Evolutionary conservation across 1,140 invertebrate genomes (phyloP).

Genomic region (Nixonia krombeini): DNA sequence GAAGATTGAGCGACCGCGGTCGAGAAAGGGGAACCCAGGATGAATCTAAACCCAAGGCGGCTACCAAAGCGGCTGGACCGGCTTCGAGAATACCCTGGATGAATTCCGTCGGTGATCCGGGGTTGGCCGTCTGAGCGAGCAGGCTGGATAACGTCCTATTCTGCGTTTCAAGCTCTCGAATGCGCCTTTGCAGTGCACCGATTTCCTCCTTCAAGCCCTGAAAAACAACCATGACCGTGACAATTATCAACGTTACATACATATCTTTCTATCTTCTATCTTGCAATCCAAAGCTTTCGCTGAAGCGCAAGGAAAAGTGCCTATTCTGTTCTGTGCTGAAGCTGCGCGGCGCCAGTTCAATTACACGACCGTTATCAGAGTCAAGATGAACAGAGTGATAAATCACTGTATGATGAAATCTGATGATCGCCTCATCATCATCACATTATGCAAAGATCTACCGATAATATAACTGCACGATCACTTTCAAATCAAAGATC

Average conservation of each 20-base stretch:
- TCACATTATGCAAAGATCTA: no score
- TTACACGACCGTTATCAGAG: constrained; percentile 2
- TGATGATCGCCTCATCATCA: no score
- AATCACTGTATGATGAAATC: background rate
- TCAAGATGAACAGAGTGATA: background rate
- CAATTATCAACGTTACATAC: no score
- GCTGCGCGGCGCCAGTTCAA: background rate
- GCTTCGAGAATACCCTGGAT: constrained; percentile 61
- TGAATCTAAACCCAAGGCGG: constrained; percentile 71
- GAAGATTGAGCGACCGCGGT: constrained; percentile 78
- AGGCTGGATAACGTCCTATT: constrained; percentile 78
- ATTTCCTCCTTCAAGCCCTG: constrained; percentile 80
- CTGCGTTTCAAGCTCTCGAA: constrained; percentile 79
- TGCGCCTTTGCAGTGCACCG: constrained; percentile 74
- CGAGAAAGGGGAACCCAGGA: constrained; percentile 76
- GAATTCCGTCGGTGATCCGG: constrained; percentile 66
- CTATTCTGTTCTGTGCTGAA: background rate
- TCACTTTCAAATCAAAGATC: no score
- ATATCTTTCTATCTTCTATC: no score
- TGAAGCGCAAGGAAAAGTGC: no score
- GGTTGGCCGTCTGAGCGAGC: constrained; percentile 76
- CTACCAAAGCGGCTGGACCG: constrained; percentile 56
- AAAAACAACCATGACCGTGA: background rate
- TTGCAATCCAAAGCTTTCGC: background rate
- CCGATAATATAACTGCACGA: no score